These are phyloP conservation scores for Xenopus laevis DNA, from an alignment of 2,113 vertebrate genomes.

Conservation along the genomic window DNA sequence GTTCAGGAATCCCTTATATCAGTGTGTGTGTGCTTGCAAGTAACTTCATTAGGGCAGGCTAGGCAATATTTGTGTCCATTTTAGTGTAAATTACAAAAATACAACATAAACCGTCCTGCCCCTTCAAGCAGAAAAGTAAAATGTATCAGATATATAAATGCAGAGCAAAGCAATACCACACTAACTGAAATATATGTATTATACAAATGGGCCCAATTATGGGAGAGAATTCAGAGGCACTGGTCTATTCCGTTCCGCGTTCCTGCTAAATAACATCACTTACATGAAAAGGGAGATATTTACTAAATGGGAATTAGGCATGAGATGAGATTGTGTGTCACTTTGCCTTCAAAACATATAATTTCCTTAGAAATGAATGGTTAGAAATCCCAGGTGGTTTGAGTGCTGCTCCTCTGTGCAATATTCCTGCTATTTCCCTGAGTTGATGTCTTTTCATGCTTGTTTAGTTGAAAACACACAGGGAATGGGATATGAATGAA, in stretches of 20 bases:
- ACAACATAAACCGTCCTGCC: too few species aligned
- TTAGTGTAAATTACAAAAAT: too few species aligned
- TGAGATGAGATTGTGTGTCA: background rate
- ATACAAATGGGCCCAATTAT: too few species aligned
- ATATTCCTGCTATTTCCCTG: background rate
- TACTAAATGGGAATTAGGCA: background rate
- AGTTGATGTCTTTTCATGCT: background rate
- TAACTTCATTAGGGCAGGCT: too few species aligned
- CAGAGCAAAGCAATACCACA: too few species aligned
- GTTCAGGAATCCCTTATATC: too few species aligned
- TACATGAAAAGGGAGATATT: background rate
- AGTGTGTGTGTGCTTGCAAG: too few species aligned
- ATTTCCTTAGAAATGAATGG: background rate
- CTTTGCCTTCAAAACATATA: background rate
- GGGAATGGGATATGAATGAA: background rate
- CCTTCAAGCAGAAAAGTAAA: too few species aligned
- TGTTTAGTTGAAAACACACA: background rate
- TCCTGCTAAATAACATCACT: background rate
- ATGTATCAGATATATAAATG: too few species aligned
- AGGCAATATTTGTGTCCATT: too few species aligned
- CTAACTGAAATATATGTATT: too few species aligned
- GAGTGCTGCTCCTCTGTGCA: background rate
- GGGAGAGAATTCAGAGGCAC: too few species aligned
- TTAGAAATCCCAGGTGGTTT: background rate
- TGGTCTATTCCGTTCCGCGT: background rate